phyloP scores from a whole-genome alignment of 2,797 vertebrate genomes.

The Sebastes baramenuke region DNA sequence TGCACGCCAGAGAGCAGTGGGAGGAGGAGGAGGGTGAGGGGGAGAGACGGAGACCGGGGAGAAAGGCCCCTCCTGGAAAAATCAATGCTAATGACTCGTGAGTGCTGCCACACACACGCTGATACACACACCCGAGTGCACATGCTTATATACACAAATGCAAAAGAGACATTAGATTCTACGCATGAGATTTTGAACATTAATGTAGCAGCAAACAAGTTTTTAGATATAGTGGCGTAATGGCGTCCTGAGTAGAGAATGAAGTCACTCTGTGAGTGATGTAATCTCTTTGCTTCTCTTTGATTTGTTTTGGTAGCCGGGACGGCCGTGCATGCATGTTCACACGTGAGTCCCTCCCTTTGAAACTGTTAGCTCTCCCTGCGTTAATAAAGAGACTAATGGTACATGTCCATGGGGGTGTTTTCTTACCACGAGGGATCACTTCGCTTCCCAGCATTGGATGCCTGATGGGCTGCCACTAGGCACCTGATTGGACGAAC shows the following conservation, averaged over 20 bases:
- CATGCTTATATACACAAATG: constrained; percentile 34
- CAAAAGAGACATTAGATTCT: constrained; percentile 13
- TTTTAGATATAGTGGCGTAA: background rate
- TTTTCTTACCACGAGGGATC: too few species aligned
- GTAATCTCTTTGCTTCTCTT: background rate
- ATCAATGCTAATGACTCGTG: constrained; percentile 70
- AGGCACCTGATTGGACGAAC: too few species aligned
- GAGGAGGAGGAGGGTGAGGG: background rate
- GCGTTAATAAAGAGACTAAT: too few species aligned
- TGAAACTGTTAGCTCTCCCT: too few species aligned
- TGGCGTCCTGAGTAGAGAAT: background rate
- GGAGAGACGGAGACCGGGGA: constrained; percentile 22
- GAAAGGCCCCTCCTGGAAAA: constrained; percentile 63
- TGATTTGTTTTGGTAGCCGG: background rate
- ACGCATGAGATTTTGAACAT: background rate
- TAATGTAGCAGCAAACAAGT: background rate
- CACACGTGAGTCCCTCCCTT: background rate
- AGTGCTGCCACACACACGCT: constrained; percentile 54
- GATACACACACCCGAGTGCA: constrained; percentile 20
- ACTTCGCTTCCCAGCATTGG: too few species aligned
- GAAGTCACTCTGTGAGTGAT: background rate
- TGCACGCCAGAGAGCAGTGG: constrained; percentile 46
- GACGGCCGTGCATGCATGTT: too few species aligned
- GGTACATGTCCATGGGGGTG: too few species aligned
- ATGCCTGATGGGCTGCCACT: too few species aligned